Conservation (phyloP, 2,797 vertebrate species). For the Chelonia mydas region DNA sequence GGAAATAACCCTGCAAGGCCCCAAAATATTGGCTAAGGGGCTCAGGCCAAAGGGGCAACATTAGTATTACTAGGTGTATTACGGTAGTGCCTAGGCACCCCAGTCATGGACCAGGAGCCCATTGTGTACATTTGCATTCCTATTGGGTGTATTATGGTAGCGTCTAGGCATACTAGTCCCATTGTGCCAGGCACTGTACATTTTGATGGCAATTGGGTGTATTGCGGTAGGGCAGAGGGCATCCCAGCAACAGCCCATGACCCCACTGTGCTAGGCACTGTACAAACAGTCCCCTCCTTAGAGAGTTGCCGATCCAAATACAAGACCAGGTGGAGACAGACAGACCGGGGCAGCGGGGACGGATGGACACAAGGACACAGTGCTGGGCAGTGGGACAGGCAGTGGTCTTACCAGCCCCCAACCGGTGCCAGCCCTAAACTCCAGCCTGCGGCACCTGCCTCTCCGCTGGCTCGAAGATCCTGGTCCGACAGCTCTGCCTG, state of each 20-base stretch:
- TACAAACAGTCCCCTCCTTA: neutral
- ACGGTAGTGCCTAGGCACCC: neutral
- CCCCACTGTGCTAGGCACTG: neutral
- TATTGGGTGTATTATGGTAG: neutral
- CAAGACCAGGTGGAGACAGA: neutral
- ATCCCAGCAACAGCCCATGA: neutral
- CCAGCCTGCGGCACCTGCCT: neutral
- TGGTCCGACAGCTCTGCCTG: neutral
- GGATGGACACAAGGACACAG: neutral
- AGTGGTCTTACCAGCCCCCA: neutral
- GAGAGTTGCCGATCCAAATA: neutral
- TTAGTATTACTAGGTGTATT: neutral
- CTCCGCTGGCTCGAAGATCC: neutral
- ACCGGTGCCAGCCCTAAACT: too few species aligned
- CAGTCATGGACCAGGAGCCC: neutral
- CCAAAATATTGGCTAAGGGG: neutral
- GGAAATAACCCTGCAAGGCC: neutral
- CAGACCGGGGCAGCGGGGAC: too few species aligned
- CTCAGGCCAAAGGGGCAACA: neutral
- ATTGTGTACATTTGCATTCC: neutral
- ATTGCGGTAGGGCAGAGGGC: neutral
- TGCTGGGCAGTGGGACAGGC: neutral
- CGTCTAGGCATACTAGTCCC: neutral
- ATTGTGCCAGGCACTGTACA: neutral
- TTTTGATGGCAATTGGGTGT: neutral